phyloP scores from a whole-genome alignment of 2,797 vertebrate species.

The Pristis pectinata region DNA sequence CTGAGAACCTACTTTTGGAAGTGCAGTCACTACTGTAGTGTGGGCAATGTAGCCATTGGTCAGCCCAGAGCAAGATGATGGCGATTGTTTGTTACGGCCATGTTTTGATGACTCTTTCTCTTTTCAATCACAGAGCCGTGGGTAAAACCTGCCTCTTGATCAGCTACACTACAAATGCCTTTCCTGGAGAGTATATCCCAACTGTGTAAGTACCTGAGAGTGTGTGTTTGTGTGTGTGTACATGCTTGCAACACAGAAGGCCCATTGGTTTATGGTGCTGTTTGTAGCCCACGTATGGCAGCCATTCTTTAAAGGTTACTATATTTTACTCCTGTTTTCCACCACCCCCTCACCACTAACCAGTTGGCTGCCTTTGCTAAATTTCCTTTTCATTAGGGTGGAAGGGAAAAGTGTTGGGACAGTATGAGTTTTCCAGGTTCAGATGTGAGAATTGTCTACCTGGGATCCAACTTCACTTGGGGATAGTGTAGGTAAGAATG shows the following conservation, averaged over 20 bases:
- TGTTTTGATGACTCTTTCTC: neutral
- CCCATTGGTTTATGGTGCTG: neutral
- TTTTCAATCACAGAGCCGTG: conserved; percentile 66
- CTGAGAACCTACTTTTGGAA: neutral
- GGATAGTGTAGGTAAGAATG: too few species aligned
- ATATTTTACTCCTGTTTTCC: neutral
- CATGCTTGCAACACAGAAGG: neutral
- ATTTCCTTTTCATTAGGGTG: neutral
- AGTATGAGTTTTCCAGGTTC: neutral
- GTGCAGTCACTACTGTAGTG: neutral
- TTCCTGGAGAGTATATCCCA: conserved; percentile 88
- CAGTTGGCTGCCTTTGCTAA: neutral
- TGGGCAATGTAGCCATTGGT: too few species aligned
- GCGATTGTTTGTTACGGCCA: too few species aligned
- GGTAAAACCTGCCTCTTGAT: conserved; percentile 91
- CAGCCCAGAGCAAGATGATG: too few species aligned
- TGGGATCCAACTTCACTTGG: too few species aligned
- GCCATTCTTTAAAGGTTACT: neutral
- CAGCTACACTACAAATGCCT: conserved; percentile 91
- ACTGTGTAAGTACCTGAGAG: conserved; percentile 72
- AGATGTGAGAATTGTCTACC: too few species aligned
- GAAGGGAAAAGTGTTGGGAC: neutral
- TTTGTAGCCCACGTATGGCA: too few species aligned
- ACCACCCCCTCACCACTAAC: neutral
- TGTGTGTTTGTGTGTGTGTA: neutral